Conservation (phyloP, 2,888 invertebrate species). For the Chrysolina oricalcia region DNA sequence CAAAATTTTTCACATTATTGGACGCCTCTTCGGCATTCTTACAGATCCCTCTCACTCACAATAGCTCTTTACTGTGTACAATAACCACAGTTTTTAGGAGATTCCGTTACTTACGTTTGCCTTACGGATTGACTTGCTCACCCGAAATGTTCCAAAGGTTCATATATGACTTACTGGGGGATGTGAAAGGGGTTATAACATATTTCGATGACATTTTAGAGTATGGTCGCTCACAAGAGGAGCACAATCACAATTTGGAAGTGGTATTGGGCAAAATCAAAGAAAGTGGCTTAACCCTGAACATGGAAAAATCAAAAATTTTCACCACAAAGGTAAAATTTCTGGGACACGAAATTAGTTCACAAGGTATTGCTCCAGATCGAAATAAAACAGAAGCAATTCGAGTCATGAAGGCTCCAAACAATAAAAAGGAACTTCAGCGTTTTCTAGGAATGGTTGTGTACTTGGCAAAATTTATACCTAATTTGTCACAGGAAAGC, state of each 20-base stretch:
- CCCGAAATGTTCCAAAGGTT: too few relatives aligned
- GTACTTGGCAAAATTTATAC: neutral
- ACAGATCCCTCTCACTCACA: conserved; percentile 42
- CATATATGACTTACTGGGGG: too few relatives aligned
- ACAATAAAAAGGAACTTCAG: neutral
- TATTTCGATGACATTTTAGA: too few relatives aligned
- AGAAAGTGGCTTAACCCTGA: conserved; percentile 5
- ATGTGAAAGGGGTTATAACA: too few relatives aligned
- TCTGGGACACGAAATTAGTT: neutral
- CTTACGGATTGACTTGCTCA: too few relatives aligned
- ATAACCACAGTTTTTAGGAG: conserved; percentile 27
- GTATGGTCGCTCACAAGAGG: too few relatives aligned
- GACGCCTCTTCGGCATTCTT: conserved; percentile 49
- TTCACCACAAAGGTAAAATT: neutral
- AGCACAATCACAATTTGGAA: neutral
- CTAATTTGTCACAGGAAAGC: neutral
- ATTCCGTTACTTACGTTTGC: too few relatives aligned
- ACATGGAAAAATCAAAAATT: conserved; percentile 4
- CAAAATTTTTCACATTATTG: conserved; percentile 36
- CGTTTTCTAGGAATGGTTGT: neutral
- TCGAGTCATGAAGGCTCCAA: neutral
- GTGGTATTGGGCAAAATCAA: neutral
- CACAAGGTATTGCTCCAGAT: neutral
- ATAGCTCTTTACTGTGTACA: conserved; percentile 41
- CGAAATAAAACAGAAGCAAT: neutral